A percentile compares a stretch with the other conserved stretches of the same genome.
These are phyloP conservation scores for Resseliella maxima DNA, from an alignment of 2,888 invertebrate species.

Conservation along the genomic window DNA sequence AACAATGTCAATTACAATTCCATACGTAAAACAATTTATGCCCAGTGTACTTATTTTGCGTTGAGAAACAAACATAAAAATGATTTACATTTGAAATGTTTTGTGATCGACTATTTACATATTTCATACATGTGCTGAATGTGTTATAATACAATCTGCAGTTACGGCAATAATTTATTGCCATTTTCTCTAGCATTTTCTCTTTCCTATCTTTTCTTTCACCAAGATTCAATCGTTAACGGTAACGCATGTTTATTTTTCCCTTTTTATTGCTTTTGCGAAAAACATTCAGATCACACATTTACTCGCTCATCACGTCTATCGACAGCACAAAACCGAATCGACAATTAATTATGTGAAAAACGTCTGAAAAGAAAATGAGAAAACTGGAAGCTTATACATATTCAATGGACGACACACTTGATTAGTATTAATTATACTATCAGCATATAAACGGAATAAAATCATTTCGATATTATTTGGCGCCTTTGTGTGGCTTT, in stretches of 20 bases:
- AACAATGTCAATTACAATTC: slow-evolving; percentile 34
- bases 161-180: slow-evolving; percentile 2
- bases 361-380: slow-evolving; percentile 44
- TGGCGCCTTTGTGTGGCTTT: neutral
- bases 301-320: neutral
- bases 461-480: slow-evolving; percentile 1
- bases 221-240: neutral
- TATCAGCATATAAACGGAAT: neutral
- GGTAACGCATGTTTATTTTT: neutral
- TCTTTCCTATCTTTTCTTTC: neutral
- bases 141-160: neutral
- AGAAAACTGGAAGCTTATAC: neutral
- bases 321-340: slow-evolving; percentile 30
- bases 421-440: slow-evolving; percentile 24
- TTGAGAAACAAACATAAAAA: slow-evolving; percentile 6
- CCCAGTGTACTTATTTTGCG: neutral
- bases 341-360: slow-evolving; percentile 48
- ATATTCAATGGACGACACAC: neutral
- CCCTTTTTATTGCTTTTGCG: neutral
- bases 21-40: slow-evolving; percentile 42
- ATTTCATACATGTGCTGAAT: slow-evolving; percentile 10
- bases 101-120: slow-evolving; percentile 51
- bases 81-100: slow-evolving; percentile 45
- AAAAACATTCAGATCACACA: slow-evolving; percentile 12
- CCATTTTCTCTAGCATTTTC: neutral